Evolutionary conservation across 1,140 invertebrate genomes (phyloP), one percentile per base, ranked within the genome.

Genomic region (Lepidurus apus): DNA sequence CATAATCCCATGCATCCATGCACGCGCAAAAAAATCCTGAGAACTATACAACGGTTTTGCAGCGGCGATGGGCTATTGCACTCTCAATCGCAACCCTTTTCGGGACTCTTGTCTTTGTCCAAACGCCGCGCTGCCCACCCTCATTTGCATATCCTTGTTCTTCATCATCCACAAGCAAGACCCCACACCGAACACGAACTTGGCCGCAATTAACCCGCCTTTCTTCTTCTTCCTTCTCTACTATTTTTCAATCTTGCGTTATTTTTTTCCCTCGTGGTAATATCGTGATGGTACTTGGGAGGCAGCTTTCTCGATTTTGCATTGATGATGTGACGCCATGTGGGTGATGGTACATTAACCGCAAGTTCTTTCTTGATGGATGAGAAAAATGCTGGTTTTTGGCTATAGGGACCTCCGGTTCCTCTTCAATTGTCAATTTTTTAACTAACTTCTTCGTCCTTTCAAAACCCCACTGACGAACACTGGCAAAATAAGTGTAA

Each of bases 101-200:
- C 53, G 53, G 53, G 53, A 65, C 53, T 65, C 53, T 65, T 65
- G 53, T 65, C 53, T 65, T 65, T 65, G 53, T 65, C 53, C 53
- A 65, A 65, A 65, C n/a, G 53, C 53, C 53, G 53, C 53, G 53
- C 21, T 65, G 53, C 53, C 53, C 53, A 65, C 53, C 53, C 53
- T 65, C 53, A 65, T 65, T 65, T 65, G 53, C 53, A 65, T 65
- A 65, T 65, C 53, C 53, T 65, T 65, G 53, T 65, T 65, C 53
- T 65, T 65, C 53, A 65, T 65, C 53, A 65, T 65, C 53, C 53
- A 65, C 21, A 65, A 65, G 53, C 53, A 65, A 65, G 53, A 65
- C 53, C 53, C 53, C 53, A 65, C 53, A 65, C 53, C 21, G 53
- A 65, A 65, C 53, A 65, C 53, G 53, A 65, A 65, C 53, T 65